These are phyloP conservation scores for Archips xylosteana DNA, from an alignment of 2,888 invertebrate genomes.

Conservation along the genomic window DNA sequence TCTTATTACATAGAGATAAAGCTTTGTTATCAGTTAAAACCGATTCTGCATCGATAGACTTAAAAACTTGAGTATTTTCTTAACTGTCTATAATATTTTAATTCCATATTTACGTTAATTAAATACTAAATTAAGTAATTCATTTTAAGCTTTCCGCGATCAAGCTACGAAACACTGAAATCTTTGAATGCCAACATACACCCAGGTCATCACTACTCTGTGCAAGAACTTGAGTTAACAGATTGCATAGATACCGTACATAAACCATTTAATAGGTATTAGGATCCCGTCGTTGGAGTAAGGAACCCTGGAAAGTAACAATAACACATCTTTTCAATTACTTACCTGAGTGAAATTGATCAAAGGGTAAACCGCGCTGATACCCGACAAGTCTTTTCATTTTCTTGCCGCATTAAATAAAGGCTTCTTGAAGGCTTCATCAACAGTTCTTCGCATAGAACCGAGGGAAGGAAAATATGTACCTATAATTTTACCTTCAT, in stretches of 20 bases:
- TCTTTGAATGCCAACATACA: no score
- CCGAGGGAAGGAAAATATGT: not conserved
- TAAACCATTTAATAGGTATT: not conserved
- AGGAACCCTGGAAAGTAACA: not conserved
- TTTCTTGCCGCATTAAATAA: conserved; percentile 2
- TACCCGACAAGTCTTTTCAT: not conserved
- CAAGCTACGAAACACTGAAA: no score
- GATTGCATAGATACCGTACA: not conserved
- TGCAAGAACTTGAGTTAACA: no score
- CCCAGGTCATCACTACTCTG: no score
- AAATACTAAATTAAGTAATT: no score
- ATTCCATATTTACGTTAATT: no score
- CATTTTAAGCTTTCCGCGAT: no score
- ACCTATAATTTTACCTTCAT: not conserved
- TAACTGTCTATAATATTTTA: no score
- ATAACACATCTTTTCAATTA: conserved; percentile 5
- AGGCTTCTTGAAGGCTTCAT: not conserved
- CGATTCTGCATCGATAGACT: no score
- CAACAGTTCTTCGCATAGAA: not conserved
- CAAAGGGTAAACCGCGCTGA: conserved; percentile 4
- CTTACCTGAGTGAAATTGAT: conserved; percentile 3
- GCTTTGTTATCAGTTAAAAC: no score
- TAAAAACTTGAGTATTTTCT: no score
- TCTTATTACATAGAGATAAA: no score
- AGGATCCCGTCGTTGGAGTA: not conserved